Conservation (phyloP, 2,797 vertebrate species). For the Phyllotis vaccarum region DNA sequence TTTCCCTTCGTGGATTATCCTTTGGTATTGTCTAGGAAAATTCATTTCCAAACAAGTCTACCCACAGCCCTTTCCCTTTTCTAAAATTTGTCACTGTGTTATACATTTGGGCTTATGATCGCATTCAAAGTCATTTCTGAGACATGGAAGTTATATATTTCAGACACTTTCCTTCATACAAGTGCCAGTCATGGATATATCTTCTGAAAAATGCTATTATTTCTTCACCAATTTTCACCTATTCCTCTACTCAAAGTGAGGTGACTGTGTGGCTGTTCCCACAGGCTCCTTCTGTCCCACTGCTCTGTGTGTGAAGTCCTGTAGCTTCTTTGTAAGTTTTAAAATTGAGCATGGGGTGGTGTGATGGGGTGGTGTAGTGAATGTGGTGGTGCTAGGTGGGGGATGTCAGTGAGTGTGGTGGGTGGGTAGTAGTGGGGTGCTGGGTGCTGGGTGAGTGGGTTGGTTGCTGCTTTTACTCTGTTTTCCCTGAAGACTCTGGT, state of each 20-base stretch:
- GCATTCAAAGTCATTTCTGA: conserved; percentile 45
- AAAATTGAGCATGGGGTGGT: background rate
- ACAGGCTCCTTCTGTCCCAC: background rate
- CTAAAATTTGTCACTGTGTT: conserved; percentile 24
- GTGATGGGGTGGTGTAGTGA: background rate
- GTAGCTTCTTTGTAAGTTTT: background rate
- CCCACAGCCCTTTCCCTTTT: background rate
- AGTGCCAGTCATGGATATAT: background rate
- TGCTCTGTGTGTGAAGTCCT: background rate
- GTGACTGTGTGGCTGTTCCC: background rate
- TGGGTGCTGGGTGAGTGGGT: background rate
- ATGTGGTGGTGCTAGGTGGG: background rate
- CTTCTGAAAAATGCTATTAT: background rate
- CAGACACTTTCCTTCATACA: too few species aligned
- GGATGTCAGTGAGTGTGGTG: too few species aligned
- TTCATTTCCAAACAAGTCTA: background rate
- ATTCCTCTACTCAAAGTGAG: background rate
- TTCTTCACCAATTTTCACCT: background rate
- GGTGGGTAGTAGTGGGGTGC: background rate
- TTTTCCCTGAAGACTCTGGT: background rate
- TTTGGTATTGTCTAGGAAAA: conserved; percentile 29
- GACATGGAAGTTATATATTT: background rate
- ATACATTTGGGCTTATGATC: background rate
- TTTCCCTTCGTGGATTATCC: background rate
- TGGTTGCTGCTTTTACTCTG: background rate